Conservation (phyloP, 2,797 vertebrate genomes). For the Tragopan temminckii region DNA sequence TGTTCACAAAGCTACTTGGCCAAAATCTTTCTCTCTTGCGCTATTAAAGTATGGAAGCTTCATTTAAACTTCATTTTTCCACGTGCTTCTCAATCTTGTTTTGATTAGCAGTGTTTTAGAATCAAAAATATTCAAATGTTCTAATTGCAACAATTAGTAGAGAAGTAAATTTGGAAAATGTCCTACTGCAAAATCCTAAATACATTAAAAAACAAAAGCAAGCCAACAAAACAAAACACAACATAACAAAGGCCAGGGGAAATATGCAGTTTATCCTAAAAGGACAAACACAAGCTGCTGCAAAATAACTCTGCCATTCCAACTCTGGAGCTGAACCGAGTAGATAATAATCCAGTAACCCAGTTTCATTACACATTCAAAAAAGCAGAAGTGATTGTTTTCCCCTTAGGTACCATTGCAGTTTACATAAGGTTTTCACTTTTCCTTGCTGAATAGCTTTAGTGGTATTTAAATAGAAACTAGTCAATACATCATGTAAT, state of each 20-base stretch:
- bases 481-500: background rate
- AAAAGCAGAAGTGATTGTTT: background rate
- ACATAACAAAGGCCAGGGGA: background rate
- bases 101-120: background rate
- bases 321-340: background rate
- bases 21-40: background rate
- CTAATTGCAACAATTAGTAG: background rate
- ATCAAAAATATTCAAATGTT: background rate
- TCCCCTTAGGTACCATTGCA: background rate
- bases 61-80: background rate
- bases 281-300: background rate
- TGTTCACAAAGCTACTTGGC: background rate
- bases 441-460: background rate
- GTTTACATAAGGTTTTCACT: background rate
- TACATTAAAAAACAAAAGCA: background rate
- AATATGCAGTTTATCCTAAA: background rate
- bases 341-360: background rate
- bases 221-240: background rate
- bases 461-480: background rate
- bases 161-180: background rate
- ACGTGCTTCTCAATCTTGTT: background rate
- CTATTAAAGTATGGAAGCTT: background rate
- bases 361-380: accelerated
- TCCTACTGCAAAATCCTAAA: background rate
- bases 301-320: background rate